Base-by-base conservation (phyloP, 2,888 invertebrate genomes). In the Dioctria linearis region DNA sequence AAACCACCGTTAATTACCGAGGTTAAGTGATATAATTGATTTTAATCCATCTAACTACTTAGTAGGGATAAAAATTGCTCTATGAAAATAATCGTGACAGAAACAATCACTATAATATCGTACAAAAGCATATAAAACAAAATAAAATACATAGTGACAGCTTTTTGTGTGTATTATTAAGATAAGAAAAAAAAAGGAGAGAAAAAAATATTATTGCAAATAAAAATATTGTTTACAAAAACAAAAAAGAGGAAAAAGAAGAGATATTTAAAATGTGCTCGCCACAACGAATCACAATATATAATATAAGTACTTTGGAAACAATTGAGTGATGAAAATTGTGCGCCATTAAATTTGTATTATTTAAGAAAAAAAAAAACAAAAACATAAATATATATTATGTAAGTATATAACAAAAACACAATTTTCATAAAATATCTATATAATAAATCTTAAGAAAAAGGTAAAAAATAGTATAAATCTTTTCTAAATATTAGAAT, bases 271-370 rank as follows among this genome's bases (percentile, higher is more conserved):
- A 73, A 73, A 9, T 57, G 73, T 73, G 73, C 73, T 73, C 59
- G 57, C 54, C 54, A 73, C 73, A 73, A 73, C 39, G 42, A 57
- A 73, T 57, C 42, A 40, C 51, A 73, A 73, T 57, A 25, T 25
- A 25, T 25, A 25, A 25, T 25, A 25, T 25, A 25, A 25, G 25
- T 25, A 73, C 42, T 59, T n/a, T 67, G 49, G 42, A 67, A 73
- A 25, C 25, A 73, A 73, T 42, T 73, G 57, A 73, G 51, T 65
- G 51, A 42, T 63, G 49, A 75, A 42, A 75, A 80, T 37, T 65
- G 80, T 80, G 80, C 80, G 73, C 80, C 65, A 54, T 59, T 79
- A 57, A 67, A 57, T 78, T 49, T 65, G 49, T 54, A 42, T 66
- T 37, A 43, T 79, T 67, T 43, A 57, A 75, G 51, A 80, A 5